These are phyloP conservation scores for Dunckerocampus dactyliophorus DNA, from an alignment of 2,113 vertebrate genomes.

Conservation along the genomic window DNA sequence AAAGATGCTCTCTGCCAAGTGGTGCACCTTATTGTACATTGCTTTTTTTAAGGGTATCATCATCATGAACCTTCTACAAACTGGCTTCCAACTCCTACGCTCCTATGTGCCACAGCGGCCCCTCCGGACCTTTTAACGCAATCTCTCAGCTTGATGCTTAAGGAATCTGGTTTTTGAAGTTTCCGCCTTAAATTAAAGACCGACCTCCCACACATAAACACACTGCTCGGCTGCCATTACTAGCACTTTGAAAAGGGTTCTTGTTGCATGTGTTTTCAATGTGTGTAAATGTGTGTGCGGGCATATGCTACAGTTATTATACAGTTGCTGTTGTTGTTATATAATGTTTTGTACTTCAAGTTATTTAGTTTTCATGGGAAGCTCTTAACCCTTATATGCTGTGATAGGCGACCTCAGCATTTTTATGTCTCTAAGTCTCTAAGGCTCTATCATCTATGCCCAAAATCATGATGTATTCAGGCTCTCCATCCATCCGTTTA, in stretches of 20 bases:
- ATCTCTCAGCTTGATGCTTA: neutral
- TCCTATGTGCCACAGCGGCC: neutral
- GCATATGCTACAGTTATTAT: neutral
- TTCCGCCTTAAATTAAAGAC: neutral
- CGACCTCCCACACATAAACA: slow-evolving; percentile 2
- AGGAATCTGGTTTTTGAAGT: slow-evolving; percentile 13
- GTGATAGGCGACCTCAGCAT: neutral
- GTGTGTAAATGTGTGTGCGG: neutral
- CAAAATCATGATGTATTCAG: neutral
- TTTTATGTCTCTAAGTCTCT: neutral
- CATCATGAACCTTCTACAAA: neutral
- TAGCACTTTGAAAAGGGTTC: slow-evolving; percentile 10
- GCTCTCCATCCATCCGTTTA: neutral
- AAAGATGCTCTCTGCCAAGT: no score
- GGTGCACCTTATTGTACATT: neutral
- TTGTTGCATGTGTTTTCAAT: neutral
- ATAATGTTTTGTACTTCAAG: neutral
- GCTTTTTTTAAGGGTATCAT: neutral
- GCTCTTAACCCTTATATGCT: neutral
- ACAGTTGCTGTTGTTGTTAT: no score
- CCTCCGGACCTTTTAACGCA: slow-evolving; percentile 12
- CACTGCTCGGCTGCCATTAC: neutral
- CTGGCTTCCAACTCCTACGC: slow-evolving; percentile 8
- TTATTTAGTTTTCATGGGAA: neutral
- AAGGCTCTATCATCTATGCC: neutral